Conservation (phyloP, 2,797 vertebrate genomes). For the Rhodeus uyekii region DNA sequence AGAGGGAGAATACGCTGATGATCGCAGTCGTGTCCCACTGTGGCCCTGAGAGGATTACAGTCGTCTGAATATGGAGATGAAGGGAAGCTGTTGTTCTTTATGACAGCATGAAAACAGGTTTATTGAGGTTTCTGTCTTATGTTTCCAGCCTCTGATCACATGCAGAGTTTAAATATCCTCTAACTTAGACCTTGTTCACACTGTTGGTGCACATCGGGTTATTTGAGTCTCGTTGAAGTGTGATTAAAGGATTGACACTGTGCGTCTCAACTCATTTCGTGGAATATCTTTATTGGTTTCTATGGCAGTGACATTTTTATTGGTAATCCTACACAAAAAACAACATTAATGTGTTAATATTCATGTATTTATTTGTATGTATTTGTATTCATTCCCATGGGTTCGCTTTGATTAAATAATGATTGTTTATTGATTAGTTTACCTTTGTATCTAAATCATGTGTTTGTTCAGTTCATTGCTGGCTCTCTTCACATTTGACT, state of each 20-base stretch:
- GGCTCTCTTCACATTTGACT: neutral
- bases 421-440: neutral
- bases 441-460: neutral
- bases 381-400: neutral
- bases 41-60: slow-evolving; percentile 78
- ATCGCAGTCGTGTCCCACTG: slow-evolving; percentile 80
- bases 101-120: neutral
- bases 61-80: slow-evolving; percentile 81
- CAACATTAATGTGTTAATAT: too few species aligned
- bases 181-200: neutral
- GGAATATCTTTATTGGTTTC: neutral
- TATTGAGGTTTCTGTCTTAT: neutral
- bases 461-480: neutral
- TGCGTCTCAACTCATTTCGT: neutral
- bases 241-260: neutral
- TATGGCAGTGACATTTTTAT: neutral
- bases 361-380: neutral
- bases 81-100: slow-evolving; percentile 60
- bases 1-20: slow-evolving; percentile 76
- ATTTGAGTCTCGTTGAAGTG: neutral
- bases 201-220: neutral
- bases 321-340: neutral
- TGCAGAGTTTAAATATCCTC: neutral
- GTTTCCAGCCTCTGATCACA: neutral
- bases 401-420: neutral